A percentile compares a stretch with the other conserved stretches of the same genome.
phyloP scores from a whole-genome alignment of 2,113 vertebrate species.

The Sander vitreus region DNA sequence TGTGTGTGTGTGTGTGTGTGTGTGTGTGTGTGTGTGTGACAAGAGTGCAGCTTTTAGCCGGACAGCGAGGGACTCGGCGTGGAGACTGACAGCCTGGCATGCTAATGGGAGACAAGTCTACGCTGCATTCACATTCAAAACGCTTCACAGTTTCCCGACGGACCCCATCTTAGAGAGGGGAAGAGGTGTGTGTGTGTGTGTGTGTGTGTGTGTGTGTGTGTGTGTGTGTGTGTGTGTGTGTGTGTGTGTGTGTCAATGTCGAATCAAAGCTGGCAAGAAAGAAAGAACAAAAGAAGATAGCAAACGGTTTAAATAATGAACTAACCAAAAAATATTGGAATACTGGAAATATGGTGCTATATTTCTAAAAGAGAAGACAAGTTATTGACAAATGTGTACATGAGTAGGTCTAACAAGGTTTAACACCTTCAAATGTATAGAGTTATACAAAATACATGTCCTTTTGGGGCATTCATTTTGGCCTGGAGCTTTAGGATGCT shows the following conservation, averaged over 20 bases:
- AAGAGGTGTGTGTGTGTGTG: neutral
- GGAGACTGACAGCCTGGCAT: slow-evolving; percentile 48
- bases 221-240: slow-evolving; percentile 4
- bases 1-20: slow-evolving; percentile 13
- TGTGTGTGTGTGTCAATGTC: neutral
- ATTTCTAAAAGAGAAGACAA: neutral
- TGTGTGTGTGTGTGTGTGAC: slow-evolving; percentile 26
- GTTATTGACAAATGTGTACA: neutral
- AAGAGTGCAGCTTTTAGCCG: slow-evolving; percentile 30
- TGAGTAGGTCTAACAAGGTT: neutral
- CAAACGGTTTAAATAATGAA: neutral
- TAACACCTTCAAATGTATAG: neutral
- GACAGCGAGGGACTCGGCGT: slow-evolving; percentile 14
- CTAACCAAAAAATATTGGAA: neutral
- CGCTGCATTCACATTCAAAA: slow-evolving; percentile 59
- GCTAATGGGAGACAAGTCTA: slow-evolving; percentile 54
- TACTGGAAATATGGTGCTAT: neutral
- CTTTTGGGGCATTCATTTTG: neutral
- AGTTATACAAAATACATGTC: neutral
- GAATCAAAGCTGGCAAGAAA: neutral
- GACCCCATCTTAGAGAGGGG: slow-evolving; percentile 16
- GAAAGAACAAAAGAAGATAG: neutral
- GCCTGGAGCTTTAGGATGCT: neutral
- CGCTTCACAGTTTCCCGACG: slow-evolving; percentile 43
- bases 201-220: neutral